phyloP scores from a whole-genome alignment of 1,140 invertebrate genomes.

The Calephelis virginiensis region DNA sequence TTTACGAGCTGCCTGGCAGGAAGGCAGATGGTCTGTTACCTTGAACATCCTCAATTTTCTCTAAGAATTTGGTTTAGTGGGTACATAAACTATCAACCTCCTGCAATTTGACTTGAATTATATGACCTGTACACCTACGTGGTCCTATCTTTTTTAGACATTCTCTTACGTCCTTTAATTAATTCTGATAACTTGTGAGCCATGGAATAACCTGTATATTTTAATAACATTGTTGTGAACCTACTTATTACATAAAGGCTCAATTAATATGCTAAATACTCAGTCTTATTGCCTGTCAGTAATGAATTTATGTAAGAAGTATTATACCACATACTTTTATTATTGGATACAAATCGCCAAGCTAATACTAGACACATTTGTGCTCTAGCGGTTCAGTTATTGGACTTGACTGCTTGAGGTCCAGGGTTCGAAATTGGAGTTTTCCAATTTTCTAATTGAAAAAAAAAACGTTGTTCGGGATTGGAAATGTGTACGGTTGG shows the following conservation, averaged over 20 bases:
- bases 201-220: conserved; percentile 6
- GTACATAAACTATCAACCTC: conserved; percentile 2
- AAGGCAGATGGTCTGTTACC: too few relatives aligned
- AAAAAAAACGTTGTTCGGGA: too few relatives aligned
- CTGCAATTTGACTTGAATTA: conserved; percentile 1
- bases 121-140: background rate
- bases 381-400: too few relatives aligned
- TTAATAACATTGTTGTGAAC: background rate
- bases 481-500: too few relatives aligned
- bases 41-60: conserved; percentile 1
- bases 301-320: conserved; percentile 1
- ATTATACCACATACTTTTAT: background rate
- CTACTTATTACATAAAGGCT: background rate
- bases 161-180: conserved; percentile 1
- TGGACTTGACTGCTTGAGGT: too few relatives aligned
- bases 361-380: too few relatives aligned
- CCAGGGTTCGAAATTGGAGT: too few relatives aligned
- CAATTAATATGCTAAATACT: background rate
- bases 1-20: too few relatives aligned
- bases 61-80: background rate
- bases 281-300: background rate
- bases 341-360: background rate
- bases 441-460: too few relatives aligned
- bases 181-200: background rate
- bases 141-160: conserved; percentile 4